Percentiles rank a stretch among this genome's conserved stretches.
Evolutionary conservation across 2,888 invertebrate genomes (phyloP).

Genomic region (Limnephilus auricula): DNA sequence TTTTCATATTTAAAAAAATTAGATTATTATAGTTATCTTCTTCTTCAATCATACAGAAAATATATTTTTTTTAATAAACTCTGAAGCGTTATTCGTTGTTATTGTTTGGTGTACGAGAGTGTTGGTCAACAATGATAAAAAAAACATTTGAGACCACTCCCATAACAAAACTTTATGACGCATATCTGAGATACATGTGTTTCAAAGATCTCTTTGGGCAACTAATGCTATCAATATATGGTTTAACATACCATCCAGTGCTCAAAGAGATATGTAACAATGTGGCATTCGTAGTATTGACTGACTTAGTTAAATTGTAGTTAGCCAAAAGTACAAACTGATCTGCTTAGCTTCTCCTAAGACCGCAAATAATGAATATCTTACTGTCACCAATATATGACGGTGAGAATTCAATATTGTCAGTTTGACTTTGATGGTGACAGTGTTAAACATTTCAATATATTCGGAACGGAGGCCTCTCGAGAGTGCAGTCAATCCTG

Average conservation of each 20-base stretch:
- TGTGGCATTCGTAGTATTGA: neutral
- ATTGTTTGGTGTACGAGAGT: neutral
- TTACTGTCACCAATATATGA: neutral
- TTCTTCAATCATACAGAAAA: no score
- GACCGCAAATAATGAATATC: neutral
- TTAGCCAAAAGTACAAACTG: neutral
- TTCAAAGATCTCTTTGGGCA: neutral
- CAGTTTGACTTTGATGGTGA: neutral
- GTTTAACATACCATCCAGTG: neutral
- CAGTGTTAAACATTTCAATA: conserved; percentile 12
- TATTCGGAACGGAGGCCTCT: conserved; percentile 64
- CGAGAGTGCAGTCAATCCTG: conserved; percentile 60
- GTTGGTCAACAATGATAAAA: neutral
- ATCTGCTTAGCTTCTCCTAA: neutral
- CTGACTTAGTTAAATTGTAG: neutral
- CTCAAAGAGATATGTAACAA: neutral
- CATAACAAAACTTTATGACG: neutral
- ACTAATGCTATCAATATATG: neutral
- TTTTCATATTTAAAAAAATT: no score
- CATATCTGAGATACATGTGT: neutral
- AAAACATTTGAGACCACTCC: neutral
- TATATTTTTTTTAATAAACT: neutral
- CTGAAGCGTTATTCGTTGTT: neutral
- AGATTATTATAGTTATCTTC: no score
- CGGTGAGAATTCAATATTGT: neutral